Percentiles rank a stretch among this genome's conserved stretches.
phyloP scores from a whole-genome alignment of 2,797 vertebrate species.

The Coilia nasus region DNA sequence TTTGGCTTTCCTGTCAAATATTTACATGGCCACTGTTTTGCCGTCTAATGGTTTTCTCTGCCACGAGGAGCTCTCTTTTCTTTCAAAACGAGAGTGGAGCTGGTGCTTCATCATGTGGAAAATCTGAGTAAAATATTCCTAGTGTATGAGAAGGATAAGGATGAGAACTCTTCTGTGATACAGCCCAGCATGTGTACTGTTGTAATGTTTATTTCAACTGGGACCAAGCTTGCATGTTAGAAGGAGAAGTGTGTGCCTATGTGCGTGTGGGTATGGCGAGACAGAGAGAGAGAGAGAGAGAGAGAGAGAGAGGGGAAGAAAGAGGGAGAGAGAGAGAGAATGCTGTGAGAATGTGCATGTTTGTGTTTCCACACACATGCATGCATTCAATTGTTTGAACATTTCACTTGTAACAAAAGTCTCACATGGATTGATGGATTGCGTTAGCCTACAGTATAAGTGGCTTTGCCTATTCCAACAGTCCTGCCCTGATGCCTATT shows the following conservation, averaged over 20 bases:
- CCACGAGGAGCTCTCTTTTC: constrained; percentile 12
- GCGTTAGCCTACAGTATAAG: neutral
- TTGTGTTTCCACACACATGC: neutral
- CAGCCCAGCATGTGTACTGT: neutral
- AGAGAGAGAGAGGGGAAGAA: too few relatives aligned
- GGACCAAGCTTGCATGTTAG: neutral
- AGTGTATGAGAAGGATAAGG: neutral
- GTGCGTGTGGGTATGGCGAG: neutral
- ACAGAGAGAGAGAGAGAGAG: neutral
- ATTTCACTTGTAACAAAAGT: constrained; percentile 11
- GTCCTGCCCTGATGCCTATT: neutral
- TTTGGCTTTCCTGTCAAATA: constrained; percentile 35
- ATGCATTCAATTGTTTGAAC: neutral
- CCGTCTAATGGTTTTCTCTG: constrained; percentile 32
- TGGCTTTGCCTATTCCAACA: neutral
- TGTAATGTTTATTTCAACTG: neutral
- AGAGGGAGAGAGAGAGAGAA: neutral
- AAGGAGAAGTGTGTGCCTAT: neutral
- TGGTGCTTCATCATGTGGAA: constrained; percentile 39
- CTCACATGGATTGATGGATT: neutral
- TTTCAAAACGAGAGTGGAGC: constrained; percentile 23
- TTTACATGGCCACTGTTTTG: constrained; percentile 30
- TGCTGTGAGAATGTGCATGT: neutral
- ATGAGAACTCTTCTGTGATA: neutral
- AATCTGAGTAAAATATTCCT: constrained; percentile 28